A percentile compares a stretch with the other conserved stretches of the same genome.
These are phyloP conservation scores for Cephalopterus ornatus DNA, from an alignment of 2,113 vertebrate species.

Conservation along the genomic window DNA sequence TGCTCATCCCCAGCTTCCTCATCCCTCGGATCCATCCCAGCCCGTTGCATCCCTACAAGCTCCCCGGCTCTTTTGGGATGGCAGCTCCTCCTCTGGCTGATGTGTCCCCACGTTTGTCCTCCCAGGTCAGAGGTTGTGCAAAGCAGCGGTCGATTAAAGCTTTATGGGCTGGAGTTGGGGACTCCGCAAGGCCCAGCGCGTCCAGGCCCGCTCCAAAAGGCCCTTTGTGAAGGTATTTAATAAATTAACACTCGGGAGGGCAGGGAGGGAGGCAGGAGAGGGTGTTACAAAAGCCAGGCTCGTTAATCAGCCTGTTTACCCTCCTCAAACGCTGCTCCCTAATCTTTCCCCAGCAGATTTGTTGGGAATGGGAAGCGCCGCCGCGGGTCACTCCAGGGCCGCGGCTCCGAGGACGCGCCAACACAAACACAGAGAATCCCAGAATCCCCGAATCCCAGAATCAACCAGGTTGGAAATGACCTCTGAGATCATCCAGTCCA, in stretches of 20 bases:
- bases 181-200: constrained; percentile 44
- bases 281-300: constrained; percentile 57
- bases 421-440: neutral
- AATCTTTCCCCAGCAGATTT: constrained; percentile 14
- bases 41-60: neutral
- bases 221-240: constrained; percentile 69
- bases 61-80: constrained; percentile 13
- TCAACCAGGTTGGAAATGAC: no score
- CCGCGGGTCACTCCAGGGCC: constrained; percentile 22
- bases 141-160: constrained; percentile 62
- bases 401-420: neutral
- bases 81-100: constrained; percentile 27
- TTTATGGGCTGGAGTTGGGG: constrained; percentile 54
- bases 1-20: neutral
- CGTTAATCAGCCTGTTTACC: constrained; percentile 30
- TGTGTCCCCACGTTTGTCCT: constrained; percentile 14
- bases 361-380: constrained; percentile 36
- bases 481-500: no score
- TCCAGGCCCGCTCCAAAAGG: constrained; percentile 44
- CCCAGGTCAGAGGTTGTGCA: constrained; percentile 54
- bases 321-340: constrained; percentile 32
- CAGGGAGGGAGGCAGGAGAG: neutral
- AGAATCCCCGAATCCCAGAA: no score
- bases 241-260: constrained; percentile 53
- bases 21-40: fast-evolving